Evolutionary conservation across 2,113 vertebrate genomes (phyloP).

Genomic region (Andinoacara biseriatus): DNA sequence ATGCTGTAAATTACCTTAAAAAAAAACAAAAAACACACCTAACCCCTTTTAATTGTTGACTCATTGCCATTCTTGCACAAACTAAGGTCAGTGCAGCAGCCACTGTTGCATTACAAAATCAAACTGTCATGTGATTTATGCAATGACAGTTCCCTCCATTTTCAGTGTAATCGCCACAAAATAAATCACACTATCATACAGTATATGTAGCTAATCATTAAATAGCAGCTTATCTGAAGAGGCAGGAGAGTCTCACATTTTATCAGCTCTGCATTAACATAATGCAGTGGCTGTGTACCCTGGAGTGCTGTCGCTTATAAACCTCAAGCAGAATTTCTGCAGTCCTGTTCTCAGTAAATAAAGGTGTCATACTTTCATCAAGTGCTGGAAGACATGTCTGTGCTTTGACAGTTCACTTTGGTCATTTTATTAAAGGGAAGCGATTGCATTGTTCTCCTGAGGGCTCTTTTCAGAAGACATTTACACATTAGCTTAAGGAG

Average conservation of each 20-base stretch:
- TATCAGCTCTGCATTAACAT: slow-evolving; percentile 41
- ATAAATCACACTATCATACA: slow-evolving; percentile 10
- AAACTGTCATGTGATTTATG: slow-evolving; percentile 13
- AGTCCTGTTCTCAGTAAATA: not conserved
- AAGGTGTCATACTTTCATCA: not conserved
- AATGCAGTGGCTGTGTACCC: slow-evolving; percentile 1
- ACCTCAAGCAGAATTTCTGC: not conserved
- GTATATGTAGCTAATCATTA: slow-evolving; percentile 4
- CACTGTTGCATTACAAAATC: not conserved
- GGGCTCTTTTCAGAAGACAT: not conserved
- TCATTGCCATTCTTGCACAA: slow-evolving; percentile 14
- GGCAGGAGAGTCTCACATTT: slow-evolving; percentile 19
- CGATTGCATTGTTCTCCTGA: not conserved
- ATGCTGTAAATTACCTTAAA: not conserved
- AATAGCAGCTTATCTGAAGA: slow-evolving; percentile 27
- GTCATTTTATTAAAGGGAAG: slow-evolving; percentile 2
- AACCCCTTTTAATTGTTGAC: slow-evolving; percentile 12
- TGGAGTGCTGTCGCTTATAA: not conserved
- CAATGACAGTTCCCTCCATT: not conserved
- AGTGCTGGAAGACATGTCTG: not conserved
- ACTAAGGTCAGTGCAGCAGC: slow-evolving; percentile 14
- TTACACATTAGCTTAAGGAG: slow-evolving; percentile 9
- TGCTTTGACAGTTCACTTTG: slow-evolving; percentile 9
- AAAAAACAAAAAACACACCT: not conserved
- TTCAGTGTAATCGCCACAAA: not conserved